A percentile compares a stretch with the other conserved stretches of the same genome.
These are phyloP conservation scores for Callionymus lyra DNA, from an alignment of 2,113 vertebrate genomes.

Conservation along the genomic window DNA sequence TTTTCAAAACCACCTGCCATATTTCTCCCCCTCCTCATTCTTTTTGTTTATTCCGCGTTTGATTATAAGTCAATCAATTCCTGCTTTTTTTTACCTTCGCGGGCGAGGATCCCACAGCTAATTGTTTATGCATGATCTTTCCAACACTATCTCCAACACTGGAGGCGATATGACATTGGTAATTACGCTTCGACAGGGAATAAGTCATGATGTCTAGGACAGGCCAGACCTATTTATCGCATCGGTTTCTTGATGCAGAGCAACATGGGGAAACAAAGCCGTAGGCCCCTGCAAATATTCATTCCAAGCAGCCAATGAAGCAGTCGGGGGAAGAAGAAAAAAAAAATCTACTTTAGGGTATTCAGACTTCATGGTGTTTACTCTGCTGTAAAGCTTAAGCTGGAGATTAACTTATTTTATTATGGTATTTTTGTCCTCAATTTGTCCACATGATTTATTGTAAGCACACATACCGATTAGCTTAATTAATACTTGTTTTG, in stretches of 20 bases:
- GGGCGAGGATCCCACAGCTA: slow-evolving; percentile 16
- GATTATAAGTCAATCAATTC: too few relatives aligned
- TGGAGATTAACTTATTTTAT: neutral
- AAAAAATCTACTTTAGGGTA: too few relatives aligned
- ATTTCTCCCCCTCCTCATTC: neutral
- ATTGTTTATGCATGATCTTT: slow-evolving; percentile 41
- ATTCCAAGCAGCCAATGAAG: slow-evolving; percentile 43
- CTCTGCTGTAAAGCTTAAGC: too few relatives aligned
- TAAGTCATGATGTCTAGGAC: slow-evolving; percentile 45
- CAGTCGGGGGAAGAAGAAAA: slow-evolving; percentile 25
- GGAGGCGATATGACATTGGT: slow-evolving; percentile 46
- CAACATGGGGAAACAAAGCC: slow-evolving; percentile 52
- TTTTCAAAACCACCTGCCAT: neutral
- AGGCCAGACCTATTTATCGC: slow-evolving; percentile 48
- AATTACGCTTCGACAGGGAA: slow-evolving; percentile 44
- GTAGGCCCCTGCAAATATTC: slow-evolving; percentile 45
- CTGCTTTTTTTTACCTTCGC: slow-evolving; percentile 5
- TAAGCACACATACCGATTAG: too few relatives aligned
- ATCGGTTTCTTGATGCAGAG: slow-evolving; percentile 50
- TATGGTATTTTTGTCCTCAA: neutral
- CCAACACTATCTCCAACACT: slow-evolving; percentile 39
- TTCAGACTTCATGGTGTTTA: too few relatives aligned
- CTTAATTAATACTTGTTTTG: too few relatives aligned
- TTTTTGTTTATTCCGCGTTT: neutral
- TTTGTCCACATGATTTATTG: too few relatives aligned